Evolutionary conservation across 2,888 invertebrate species (phyloP).

Genomic region (Gryllus longicercus): DNA sequence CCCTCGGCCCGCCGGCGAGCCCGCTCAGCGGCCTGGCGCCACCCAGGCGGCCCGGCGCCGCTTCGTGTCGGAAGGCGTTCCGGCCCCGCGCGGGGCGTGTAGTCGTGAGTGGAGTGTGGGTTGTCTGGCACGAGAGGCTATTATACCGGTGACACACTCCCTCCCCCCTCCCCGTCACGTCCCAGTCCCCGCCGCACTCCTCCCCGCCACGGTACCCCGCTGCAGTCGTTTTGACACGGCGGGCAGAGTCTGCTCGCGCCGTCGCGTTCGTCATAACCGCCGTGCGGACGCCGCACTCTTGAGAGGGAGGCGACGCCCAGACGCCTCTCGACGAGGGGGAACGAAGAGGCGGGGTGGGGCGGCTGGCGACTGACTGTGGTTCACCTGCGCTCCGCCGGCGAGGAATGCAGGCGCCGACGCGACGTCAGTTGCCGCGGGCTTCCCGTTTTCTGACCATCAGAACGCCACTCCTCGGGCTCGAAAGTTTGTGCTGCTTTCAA

Average conservation of each 20-base stretch:
- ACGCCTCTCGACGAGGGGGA: not conserved
- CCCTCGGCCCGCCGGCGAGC: no score
- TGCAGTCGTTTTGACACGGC: not conserved
- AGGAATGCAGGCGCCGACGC: not conserved
- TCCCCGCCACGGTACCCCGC: not conserved
- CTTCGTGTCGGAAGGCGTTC: not conserved
- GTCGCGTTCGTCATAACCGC: no score
- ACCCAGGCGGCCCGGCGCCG: slow-evolving; percentile 3
- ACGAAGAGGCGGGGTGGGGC: not conserved
- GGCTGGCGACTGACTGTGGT: not conserved
- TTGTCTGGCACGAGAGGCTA: not conserved
- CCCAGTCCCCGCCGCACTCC: not conserved
- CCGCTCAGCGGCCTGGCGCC: not conserved
- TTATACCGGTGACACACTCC: not conserved
- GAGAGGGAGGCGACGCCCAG: not conserved
- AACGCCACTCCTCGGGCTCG: no score
- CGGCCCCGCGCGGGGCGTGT: not conserved
- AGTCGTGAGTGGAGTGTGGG: not conserved
- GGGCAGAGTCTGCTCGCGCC: not conserved
- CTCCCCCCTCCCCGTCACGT: not conserved
- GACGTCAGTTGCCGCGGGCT: no score
- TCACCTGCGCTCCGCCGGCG: not conserved
- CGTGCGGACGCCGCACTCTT: no score
- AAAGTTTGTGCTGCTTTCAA: no score
- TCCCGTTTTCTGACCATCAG: no score